Evolutionary conservation across 1,140 invertebrate species (phyloP).

Genomic region (Tetragonula clypearis): DNA sequence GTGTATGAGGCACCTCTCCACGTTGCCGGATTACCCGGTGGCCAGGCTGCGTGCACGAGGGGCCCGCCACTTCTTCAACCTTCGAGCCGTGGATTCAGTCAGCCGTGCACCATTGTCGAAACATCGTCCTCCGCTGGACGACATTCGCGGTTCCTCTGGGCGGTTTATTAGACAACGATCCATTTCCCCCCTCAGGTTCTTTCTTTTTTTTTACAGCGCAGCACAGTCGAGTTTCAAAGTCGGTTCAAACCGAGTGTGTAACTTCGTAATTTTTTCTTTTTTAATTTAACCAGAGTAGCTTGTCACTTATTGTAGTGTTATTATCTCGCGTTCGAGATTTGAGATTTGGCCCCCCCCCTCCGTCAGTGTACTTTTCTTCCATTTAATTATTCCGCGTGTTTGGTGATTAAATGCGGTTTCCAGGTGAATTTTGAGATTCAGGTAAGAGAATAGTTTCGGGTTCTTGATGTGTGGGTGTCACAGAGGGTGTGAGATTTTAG

Average conservation of each 20-base stretch:
- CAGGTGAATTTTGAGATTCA: conserved; percentile 26
- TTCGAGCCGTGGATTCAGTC: conserved; percentile 74
- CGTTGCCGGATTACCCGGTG: conserved; percentile 57
- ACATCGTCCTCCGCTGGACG: conserved; percentile 70
- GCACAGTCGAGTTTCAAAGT: neutral
- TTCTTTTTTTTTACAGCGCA: neutral
- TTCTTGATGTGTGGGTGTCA: too few species aligned
- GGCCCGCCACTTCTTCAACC: conserved; percentile 49
- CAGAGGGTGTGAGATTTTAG: too few species aligned
- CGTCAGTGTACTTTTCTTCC: neutral
- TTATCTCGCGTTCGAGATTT: neutral
- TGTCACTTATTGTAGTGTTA: neutral
- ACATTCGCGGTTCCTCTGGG: conserved; percentile 33
- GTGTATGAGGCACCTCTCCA: conserved; percentile 56
- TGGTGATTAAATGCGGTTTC: conserved; percentile 51
- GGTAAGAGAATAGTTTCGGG: conserved; percentile 39
- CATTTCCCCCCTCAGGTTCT: neutral
- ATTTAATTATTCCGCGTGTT: neutral
- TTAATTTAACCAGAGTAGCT: neutral
- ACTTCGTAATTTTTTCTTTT: neutral
- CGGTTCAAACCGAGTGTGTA: neutral
- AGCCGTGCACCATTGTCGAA: conserved; percentile 80
- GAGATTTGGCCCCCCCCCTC: too few species aligned
- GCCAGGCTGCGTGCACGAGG: conserved; percentile 39
- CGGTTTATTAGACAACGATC: neutral